Evolutionary conservation across 2,797 vertebrate species (phyloP), one percentile per base, ranked within the genome.

Genomic region (Manis pentadactyla): DNA sequence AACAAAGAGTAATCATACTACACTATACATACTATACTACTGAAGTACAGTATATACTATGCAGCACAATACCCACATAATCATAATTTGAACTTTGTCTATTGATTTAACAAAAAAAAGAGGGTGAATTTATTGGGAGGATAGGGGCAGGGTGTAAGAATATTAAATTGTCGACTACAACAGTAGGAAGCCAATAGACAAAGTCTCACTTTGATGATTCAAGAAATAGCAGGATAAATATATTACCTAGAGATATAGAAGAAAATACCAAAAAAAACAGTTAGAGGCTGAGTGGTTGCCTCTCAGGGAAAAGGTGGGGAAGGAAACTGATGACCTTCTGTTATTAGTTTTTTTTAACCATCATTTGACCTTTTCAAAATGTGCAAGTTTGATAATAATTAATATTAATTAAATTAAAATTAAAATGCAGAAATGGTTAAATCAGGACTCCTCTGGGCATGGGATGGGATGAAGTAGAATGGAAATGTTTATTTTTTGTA

Each of bases 401-500:
- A 53, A 88, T 88, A 88, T 71, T 63, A 84, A 75, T 25, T 17
- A 53, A 49, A 55, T 46, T 27, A 74, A 84, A 55, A 77, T 49
- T 29, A 77, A 82, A 86, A 68, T 84, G 73, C 2, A 46, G 23
- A 77, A 42, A 68, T 83, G 63, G 14, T 78, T 84, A 83, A 83
- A 73, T 73, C 88, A 83, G 34, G 7, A 77, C 39, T 71, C n/a
- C 21, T 71, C 69, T 95, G 49, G 39, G 55, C 21, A 27, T 25
- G 23, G 29, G 63, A n/a, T 82, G 21, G 57, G 17, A 27, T 71
- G 51, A 79, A 4, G 25, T 59, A 85, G 19, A 59, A 71, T 64
- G 66, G 39, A 64, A 95, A 91, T 19, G 2, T 93, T 69, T 19
- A 51, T 51, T 74, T 93, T 86, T 81, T 87, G 85, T 68, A 74